Evolutionary conservation across 2,797 vertebrate species (phyloP), one percentile per base, ranked within the genome.

Genomic region (Spheniscus humboldti): DNA sequence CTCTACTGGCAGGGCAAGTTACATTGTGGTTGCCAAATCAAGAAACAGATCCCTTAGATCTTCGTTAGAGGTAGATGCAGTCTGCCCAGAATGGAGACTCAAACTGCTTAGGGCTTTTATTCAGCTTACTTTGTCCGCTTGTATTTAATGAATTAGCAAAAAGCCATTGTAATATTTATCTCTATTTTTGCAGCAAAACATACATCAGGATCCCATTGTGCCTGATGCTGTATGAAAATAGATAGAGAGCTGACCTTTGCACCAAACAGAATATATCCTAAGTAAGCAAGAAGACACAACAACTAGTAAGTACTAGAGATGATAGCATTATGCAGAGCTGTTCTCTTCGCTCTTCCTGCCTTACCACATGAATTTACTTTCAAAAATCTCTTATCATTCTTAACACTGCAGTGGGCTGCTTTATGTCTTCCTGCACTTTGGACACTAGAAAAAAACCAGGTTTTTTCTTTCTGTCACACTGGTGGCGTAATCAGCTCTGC

Each of bases 391-490:
- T 47, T 71, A 56, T 47, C 23, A 4, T 73, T 77, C 67, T 88
- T 80, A 93, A 41, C 24, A 77, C 37, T 77, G 35, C 47, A 75
- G 39, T 33, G 12, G 5, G 33, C 48, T 91, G 25, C 23, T 93
- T 79, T 73, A 47, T 66, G 39, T 37, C 11, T 93, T 76, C 77
- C 30, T 92, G 55, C 10, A 59, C 71, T 85, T 85, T 4, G 13
- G 48, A 68, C 39, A 48, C 9, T 4, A 78, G 11, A 4, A 14
- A 18, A 62, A 22, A 14, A 8, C 3, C 9, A 11, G 2, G 0
- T 22, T 64, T 60, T 71, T 63, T 66, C 18, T 60, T 6, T 86
- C 13, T 78, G 14, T n/a, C 74, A 41, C 19, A 10, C 25, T 50
- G 9, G 18, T 76, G 59, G 17, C 4, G 2, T 59, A 55, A 80